phyloP scores from a whole-genome alignment of 2,797 vertebrate genomes.

The Acanthiza pusilla region DNA sequence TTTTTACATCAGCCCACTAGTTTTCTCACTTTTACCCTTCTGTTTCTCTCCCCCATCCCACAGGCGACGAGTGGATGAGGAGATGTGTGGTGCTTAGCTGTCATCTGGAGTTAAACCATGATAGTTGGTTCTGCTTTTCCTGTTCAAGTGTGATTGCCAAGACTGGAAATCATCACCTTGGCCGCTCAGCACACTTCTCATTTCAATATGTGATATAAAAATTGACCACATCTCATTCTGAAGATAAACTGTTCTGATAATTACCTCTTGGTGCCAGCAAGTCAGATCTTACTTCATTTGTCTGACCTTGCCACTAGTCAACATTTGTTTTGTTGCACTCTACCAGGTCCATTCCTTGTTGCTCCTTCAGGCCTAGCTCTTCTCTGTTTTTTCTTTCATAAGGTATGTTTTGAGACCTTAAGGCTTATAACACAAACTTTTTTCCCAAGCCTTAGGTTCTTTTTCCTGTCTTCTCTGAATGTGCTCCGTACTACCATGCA shows the following conservation, averaged over 20 bases:
- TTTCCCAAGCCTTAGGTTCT: not conserved
- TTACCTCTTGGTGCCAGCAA: not conserved
- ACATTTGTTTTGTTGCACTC: not conserved
- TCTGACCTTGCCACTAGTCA: not conserved
- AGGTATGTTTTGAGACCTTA: not conserved
- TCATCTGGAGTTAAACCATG: not conserved
- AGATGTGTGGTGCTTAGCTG: not conserved
- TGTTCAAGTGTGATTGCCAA: not conserved
- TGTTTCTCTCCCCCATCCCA: not conserved
- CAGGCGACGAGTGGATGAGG: fast-evolving
- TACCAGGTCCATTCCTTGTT: not conserved
- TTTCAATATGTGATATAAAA: not conserved
- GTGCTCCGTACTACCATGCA: not conserved
- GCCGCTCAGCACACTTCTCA: not conserved
- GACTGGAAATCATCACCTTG: not conserved
- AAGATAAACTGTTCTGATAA: not conserved
- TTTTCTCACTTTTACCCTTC: not conserved
- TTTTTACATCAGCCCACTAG: not conserved
- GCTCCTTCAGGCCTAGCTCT: not conserved
- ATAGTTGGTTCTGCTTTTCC: not conserved
- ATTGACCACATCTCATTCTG: not conserved
- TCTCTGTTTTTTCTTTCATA: not conserved
- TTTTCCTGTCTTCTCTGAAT: not conserved
- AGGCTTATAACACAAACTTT: not conserved
- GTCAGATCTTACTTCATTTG: not conserved